Conservation (phyloP, 1,140 invertebrate species). For the Gerris buenoi region DNA sequence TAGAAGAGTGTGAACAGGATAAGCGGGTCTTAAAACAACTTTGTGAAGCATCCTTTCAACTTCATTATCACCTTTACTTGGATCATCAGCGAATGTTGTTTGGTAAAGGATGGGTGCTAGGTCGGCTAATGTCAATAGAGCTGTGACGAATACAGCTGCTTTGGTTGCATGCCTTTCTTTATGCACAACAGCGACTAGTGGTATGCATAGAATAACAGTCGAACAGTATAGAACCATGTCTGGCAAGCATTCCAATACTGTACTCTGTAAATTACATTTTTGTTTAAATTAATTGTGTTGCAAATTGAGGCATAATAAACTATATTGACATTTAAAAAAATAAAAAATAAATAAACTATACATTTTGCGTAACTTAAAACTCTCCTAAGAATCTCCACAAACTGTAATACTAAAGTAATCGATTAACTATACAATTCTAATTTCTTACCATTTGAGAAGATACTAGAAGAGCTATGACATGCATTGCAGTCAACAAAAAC, state of each 20-base stretch:
- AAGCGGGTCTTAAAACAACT: slow-evolving; percentile 39
- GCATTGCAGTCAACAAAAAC: slow-evolving; percentile 41
- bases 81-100: not conserved
- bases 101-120: slow-evolving; percentile 18
- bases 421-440: no score
- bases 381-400: no score
- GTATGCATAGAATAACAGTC: slow-evolving; percentile 14
- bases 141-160: not conserved
- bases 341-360: no score
- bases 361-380: no score
- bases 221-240: slow-evolving; percentile 21
- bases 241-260: slow-evolving; percentile 12
- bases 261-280: not conserved
- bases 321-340: no score
- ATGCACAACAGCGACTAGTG: slow-evolving; percentile 21
- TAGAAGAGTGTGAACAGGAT: slow-evolving; percentile 50
- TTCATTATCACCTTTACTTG: not conserved
- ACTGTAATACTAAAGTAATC: no score
- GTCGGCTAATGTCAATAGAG: slow-evolving; percentile 27
- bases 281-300: not conserved
- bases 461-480: slow-evolving; percentile 38
- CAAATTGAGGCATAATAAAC: no score
- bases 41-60: not conserved
- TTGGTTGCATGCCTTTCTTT: slow-evolving; percentile 17
- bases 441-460: not conserved